These are phyloP conservation scores for Pagrus major DNA, from an alignment of 2,113 vertebrate species.

Conservation along the genomic window DNA sequence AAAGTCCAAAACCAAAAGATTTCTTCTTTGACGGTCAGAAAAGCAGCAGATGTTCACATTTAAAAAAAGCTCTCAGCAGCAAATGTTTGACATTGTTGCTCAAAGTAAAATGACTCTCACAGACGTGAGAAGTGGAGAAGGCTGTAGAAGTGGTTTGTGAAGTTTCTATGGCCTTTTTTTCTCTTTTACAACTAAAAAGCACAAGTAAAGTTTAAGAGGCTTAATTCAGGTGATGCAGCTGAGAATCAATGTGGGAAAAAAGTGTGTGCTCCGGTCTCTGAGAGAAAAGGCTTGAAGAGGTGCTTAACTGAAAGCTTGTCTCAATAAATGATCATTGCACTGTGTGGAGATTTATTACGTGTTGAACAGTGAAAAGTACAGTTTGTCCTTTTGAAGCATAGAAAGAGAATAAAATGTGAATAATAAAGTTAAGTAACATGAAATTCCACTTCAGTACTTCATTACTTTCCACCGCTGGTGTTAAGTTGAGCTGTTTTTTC, in stretches of 20 bases:
- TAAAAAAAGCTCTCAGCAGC: no score
- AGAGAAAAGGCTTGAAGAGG: background rate
- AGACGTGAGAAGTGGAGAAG: background rate
- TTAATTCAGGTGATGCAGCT: background rate
- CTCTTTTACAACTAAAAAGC: no score
- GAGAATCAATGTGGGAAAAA: background rate
- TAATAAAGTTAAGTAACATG: background rate
- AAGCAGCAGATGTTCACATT: no score
- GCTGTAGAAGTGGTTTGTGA: background rate
- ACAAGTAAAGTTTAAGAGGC: no score
- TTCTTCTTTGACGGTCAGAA: no score
- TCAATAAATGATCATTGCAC: background rate
- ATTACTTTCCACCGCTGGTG: background rate
- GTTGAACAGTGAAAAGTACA: background rate
- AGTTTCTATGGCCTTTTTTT: no score
- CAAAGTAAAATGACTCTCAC: no score
- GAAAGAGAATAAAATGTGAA: background rate
- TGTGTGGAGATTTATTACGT: no score
- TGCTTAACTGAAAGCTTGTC: background rate
- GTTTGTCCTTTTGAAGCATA: background rate
- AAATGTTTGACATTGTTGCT: no score
- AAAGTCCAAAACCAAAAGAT: no score
- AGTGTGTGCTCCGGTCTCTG: no score
- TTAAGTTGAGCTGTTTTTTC: background rate
- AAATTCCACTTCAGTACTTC: background rate